These are phyloP conservation scores for Drosophila bocqueti DNA, from an alignment of 1,140 invertebrate genomes.

Conservation along the genomic window DNA sequence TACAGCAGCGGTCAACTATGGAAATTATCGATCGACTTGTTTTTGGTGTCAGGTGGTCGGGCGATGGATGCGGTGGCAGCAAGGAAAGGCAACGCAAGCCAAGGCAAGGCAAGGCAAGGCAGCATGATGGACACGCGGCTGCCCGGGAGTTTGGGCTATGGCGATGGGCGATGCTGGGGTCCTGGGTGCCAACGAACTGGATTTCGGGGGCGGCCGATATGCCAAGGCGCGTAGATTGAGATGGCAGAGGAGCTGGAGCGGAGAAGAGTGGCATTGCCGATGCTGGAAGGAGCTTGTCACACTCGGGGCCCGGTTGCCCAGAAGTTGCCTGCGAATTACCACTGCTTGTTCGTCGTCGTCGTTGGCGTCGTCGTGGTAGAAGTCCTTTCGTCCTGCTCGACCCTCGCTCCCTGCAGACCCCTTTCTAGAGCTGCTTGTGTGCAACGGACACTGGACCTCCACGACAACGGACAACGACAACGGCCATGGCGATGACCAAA, in stretches of 20 bases:
- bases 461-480: slow-evolving; percentile 37
- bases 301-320: slow-evolving; percentile 52
- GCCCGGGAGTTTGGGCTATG: slow-evolving; percentile 42
- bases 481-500: slow-evolving; percentile 74
- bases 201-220: slow-evolving; percentile 73
- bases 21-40: slow-evolving; percentile 85
- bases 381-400: slow-evolving; percentile 9
- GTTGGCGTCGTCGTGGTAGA: slow-evolving; percentile 22
- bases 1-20: slow-evolving; percentile 85
- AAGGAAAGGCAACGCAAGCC: slow-evolving; percentile 35
- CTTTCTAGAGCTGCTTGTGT: slow-evolving; percentile 10
- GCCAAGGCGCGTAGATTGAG: slow-evolving; percentile 63
- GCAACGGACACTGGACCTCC: slow-evolving; percentile 27
- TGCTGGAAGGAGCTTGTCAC: slow-evolving; percentile 53
- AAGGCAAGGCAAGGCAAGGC: slow-evolving; percentile 30
- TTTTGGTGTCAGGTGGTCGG: slow-evolving; percentile 84
- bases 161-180: slow-evolving; percentile 25
- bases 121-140: slow-evolving; percentile 78
- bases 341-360: slow-evolving; percentile 63
- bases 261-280: slow-evolving; percentile 30
- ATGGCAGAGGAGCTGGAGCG: slow-evolving; percentile 25
- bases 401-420: neutral
- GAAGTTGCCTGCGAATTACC: slow-evolving; percentile 78
- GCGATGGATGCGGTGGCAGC: slow-evolving; percentile 76
- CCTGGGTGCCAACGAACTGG: slow-evolving; percentile 56